Evolutionary conservation across 2,888 invertebrate species (phyloP), one percentile per base, ranked within the genome.

Genomic region (Leptopterna dolabrata): DNA sequence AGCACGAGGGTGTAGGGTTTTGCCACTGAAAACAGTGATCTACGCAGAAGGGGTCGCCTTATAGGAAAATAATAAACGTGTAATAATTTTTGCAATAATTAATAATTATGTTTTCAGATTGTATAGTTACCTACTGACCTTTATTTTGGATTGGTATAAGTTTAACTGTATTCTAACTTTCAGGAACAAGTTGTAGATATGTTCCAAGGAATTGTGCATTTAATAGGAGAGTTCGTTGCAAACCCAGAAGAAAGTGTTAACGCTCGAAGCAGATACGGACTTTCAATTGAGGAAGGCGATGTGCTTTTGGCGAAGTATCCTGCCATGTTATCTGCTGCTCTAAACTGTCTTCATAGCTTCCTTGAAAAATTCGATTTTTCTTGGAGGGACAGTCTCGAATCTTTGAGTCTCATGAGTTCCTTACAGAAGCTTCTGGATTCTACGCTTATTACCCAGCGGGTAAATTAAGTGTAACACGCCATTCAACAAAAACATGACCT

Each of bases 341-440:
- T 88, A 11, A 83, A 88, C 24, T 86, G 87, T 47, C 19, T 87
- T 9, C 24, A 76, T 47, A 41, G 70, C n/a, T 89, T 83, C 19
- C 45, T 89, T 16, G 71, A 63, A 3, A 47, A 27, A 51, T 89
- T 88, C 73, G 73, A 84, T 6, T 83, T 89, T 30, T 55, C 86
- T 19, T 88, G 88, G 88, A 70, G 86, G 70, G 88, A 89, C 80
- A 86, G 87, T 63, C 76, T 88, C 19, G 89, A 89, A 30, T 87
- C 89, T 13, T 41, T 87, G 19, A 82, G 81, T 51, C 71, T 89
- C 16, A 14, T 85, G 63, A 36, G 36, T 6, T 41, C 87, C 24
- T 19, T 89, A 4, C 89, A 88, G 70, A 82, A 55, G 16, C 19
- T 88, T 29, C 29, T 87, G 43, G 82, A 86, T 16, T 85, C 43